Base-by-base conservation (phyloP, 2,797 vertebrate genomes). In the Clarias platycephalus region DNA sequence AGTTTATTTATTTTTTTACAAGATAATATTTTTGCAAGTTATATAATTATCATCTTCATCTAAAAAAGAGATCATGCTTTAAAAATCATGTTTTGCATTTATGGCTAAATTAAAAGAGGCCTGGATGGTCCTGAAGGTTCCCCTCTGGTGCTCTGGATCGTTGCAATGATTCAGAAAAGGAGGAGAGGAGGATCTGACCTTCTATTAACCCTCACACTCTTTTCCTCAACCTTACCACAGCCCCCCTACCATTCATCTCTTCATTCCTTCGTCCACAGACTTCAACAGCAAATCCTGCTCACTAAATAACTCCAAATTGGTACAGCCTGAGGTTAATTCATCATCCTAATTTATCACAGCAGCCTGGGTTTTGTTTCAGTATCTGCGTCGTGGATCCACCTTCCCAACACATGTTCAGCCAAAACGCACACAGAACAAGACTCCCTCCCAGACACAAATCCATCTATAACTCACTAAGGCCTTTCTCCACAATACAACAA, bases 341-440 rank as follows among this genome's bases (percentile, higher is more conserved):
- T 81, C 76, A 81, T 83, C 57, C 80, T 57, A 60, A 74, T 81
- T 81, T 78, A 78, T 64, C 13, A 55, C 16, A 74, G 76, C 75
- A 72, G 57, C n/a, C 60, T 75, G 58, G 60, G 34, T 24, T 64
- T 83, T 68, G 78, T 85, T 88, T 83, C 78, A 28, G 63, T 76
- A 71, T n/a, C 34, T 24, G 53, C n/a, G 1, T 40, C 62, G 44
- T 53, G 67, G 81, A 83, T 82, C 31, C 68, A 77, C 40, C 81
- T 75, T 57, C 75, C 28, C 57, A 74, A 44, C 75, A 68, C 64
- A 64, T 72, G 58, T 18, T 12, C 60, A 66, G 58, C 67, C 72
- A 79, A 72, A 16, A 74, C 10, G 72, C 34, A 87, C 76, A 74
- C 71, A 55, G n/a, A 55, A 10, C 80, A 34, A 18, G 9, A 80